phyloP scores from a whole-genome alignment of 2,113 vertebrate species.

The Rhea americana region DNA sequence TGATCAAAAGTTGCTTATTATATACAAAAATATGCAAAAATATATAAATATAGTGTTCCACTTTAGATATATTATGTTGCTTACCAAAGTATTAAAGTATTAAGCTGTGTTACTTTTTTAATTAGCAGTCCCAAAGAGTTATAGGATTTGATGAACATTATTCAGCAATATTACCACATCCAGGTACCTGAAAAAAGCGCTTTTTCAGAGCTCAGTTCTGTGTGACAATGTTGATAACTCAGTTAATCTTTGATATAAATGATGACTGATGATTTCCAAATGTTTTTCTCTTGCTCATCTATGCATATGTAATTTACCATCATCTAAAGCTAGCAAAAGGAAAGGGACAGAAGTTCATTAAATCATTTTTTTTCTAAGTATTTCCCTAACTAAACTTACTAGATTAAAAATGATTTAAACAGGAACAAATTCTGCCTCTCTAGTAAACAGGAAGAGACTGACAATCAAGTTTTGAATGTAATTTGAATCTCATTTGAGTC shows the following conservation, averaged over 20 bases:
- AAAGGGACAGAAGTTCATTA: background rate
- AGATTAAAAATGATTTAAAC: background rate
- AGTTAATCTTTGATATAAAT: background rate
- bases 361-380: background rate
- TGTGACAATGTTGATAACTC: background rate
- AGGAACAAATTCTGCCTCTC: background rate
- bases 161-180: background rate
- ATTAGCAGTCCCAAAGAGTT: background rate
- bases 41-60: no score
- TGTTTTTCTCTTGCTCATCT: background rate
- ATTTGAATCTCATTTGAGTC: background rate
- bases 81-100: background rate
- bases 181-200: background rate
- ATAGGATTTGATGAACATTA: background rate
- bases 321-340: background rate
- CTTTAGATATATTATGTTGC: background rate
- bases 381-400: background rate
- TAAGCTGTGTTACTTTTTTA: background rate
- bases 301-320: background rate
- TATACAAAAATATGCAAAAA: background rate
- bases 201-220: background rate
- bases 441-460: constrained; percentile 1
- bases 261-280: background rate
- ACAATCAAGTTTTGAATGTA: background rate
- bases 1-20: background rate